These are phyloP conservation scores for Ennomos quercinarius DNA, from an alignment of 2,888 invertebrate species.

Conservation along the genomic window DNA sequence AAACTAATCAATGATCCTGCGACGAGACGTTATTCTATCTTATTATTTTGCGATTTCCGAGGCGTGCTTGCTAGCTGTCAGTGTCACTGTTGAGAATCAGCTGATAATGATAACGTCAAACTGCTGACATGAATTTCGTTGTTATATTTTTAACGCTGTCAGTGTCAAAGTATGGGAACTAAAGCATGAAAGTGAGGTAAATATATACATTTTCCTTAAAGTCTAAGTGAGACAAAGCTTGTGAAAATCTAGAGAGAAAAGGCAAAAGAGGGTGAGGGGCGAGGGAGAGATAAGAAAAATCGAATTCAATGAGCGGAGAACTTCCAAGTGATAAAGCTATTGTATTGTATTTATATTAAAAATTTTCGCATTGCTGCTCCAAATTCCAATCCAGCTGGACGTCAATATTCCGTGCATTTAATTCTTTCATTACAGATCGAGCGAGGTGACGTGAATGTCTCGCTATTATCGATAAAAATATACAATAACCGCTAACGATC, in stretches of 20 bases:
- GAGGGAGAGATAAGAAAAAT: slow-evolving; percentile 20
- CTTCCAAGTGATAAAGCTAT: slow-evolving; percentile 27
- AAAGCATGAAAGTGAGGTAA: too few relatives aligned
- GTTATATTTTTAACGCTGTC: too few relatives aligned
- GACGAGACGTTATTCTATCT: too few relatives aligned
- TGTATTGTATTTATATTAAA: slow-evolving; percentile 22
- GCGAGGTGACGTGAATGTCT: slow-evolving; percentile 41
- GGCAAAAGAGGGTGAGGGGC: neutral
- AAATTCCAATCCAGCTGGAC: slow-evolving; percentile 37
- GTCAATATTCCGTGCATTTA: slow-evolving; percentile 24
- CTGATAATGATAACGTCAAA: neutral
- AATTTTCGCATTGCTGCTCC: slow-evolving; percentile 37
- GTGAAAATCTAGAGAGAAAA: neutral
- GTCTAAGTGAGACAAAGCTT: slow-evolving; percentile 1
- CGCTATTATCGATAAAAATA: slow-evolving; percentile 21
- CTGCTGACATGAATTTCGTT: too few relatives aligned
- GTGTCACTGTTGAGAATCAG: neutral
- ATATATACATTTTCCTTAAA: neutral
- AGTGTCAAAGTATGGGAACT: too few relatives aligned
- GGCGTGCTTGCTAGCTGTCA: slow-evolving; percentile 13
- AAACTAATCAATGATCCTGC: too few relatives aligned
- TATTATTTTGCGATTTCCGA: slow-evolving; percentile 11
- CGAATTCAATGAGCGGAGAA: slow-evolving; percentile 29
- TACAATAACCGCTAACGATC: slow-evolving; percentile 7
- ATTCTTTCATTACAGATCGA: slow-evolving; percentile 14